Base-by-base conservation (phyloP, 2,888 invertebrate genomes). In the Philaethria dido region DNA sequence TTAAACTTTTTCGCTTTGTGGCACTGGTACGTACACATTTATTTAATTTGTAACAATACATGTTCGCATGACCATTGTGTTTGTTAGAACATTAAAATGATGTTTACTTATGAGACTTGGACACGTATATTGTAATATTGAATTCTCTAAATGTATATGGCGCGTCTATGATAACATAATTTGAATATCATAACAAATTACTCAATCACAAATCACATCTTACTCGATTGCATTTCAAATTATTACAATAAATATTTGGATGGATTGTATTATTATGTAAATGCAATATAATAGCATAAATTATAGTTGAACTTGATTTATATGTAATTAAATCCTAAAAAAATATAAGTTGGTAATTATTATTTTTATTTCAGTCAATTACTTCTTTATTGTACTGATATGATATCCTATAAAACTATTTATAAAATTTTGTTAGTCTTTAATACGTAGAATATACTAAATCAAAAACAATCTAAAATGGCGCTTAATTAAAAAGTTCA, bases 151-250 rank as follows among this genome's bases (percentile, higher is more conserved):
- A 62, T 62, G 55, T 55, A 69, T 44, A 62, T 57, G 64, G 59
- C 52, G 59, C 52, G 62, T 67, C 67, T 70, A 70, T 67, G 64
- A 70, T 68, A 61, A 83, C 80, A 82, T 81, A 76, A 87, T 88
- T 88, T 85, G 85, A 85, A 86, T 85, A 85, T 77, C 78, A 81
- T 78, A 82, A 83, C 80, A 81, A 78, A 78, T 78, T 74, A 74
- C 75, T 78, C 75, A 77, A 79, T 76, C 76, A 75, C 77, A 77
- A 77, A 79, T 77, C 74, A 78, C 71, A 72, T 77, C 72, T 76
- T 73, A 81, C 67, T 70, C 79, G 77, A 80, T 83, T 84, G 77
- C 74, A 74, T 80, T 81, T 81, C 75, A 75, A 77, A 80, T 77
- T 77, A 74, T 77, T 76, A 78, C 76, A 72, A 69, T 69, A 76